Base-by-base conservation (phyloP, 2,797 vertebrate genomes). In the Tenualosa ilisha region DNA sequence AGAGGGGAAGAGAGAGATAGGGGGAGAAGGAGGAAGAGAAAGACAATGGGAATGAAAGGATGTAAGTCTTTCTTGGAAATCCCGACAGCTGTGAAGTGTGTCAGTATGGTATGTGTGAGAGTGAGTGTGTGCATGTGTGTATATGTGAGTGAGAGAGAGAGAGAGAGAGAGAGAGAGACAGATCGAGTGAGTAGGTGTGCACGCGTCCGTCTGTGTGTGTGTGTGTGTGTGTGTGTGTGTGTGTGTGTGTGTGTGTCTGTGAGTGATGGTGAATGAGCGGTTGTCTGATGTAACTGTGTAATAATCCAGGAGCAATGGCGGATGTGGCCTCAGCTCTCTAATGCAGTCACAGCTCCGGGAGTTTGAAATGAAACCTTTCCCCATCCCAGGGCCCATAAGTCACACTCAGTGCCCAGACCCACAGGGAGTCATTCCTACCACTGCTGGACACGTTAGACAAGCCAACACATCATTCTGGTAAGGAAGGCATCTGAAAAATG, bases 271-370 rank as follows among this genome's bases (percentile, higher is more conserved):
- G 26, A 12, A 40, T 40, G 68, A 86, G 68, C 68, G 40, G 63
- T 37, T 6, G 83, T 88, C 88, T 68, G 82, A 89, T 84, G 81
- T 54, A 89, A 84, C 86, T 91, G 82, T 85, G 81, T 90, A 86
- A 83, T 75, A 31, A 82, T 17, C 50, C 37, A 72, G 4, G 68
- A 40, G 68, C 26, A 31, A 13, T 40, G 11, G n/a, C 13, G 24
- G 11, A 40, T 40, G 68, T 17, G 37, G 68, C 12, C 37, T 13
- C 68, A 72, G 26, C 17, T 31, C 68, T 72, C 68, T 40, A 72
- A 72, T 40, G 31, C 31, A 72, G 4, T 72, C 12, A 13, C 68
- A 72, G 72, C 37, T 15, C 3, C 3, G 20, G 72, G 72, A 43
- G 37, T 0, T 1, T 40, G 40, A 79, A 75, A 79, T 79, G 72